Percentiles rank a stretch among this genome's conserved stretches.
Conservation (phyloP, 2,113 vertebrate genomes). For the Cathartes aura region DNA sequence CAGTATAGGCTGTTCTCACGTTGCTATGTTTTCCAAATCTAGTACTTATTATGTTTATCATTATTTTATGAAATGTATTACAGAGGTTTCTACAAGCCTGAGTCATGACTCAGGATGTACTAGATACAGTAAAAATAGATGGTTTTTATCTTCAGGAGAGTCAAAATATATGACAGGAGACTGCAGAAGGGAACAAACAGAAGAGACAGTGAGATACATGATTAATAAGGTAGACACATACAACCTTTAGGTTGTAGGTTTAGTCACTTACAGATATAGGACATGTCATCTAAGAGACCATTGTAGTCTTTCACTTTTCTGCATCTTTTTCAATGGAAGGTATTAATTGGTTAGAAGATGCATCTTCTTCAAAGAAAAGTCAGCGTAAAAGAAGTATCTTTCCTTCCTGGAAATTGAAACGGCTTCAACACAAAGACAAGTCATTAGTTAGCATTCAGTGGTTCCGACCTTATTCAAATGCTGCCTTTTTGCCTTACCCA, state of each 20-base stretch:
- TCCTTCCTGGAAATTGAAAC: not conserved
- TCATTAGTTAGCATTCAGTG: not conserved
- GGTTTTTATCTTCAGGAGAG: not conserved
- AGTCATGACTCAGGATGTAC: not conserved
- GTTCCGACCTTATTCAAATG: not conserved
- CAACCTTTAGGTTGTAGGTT: not conserved
- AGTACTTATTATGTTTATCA: not conserved
- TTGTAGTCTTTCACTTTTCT: not conserved
- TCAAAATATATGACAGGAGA: not conserved
- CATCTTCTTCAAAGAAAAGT: not conserved
- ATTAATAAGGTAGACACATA: not conserved
- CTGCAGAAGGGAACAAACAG: not conserved
- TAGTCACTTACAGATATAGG: not conserved
- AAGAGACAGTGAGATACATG: not conserved
- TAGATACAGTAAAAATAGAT: not conserved
- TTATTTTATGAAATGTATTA: not conserved
- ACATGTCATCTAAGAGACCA: not conserved
- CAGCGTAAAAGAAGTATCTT: not conserved
- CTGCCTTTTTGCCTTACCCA: not conserved
- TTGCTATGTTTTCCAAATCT: not conserved
- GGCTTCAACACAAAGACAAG: not conserved
- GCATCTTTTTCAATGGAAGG: not conserved
- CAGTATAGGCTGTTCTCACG: not conserved
- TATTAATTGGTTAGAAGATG: not conserved
- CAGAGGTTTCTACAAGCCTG: not conserved